Evolutionary conservation across 92 coral and sea anemone genomes (phyloP), one percentile per base, ranked within the genome.

Genomic region (Chrysogorgia sp.): DNA sequence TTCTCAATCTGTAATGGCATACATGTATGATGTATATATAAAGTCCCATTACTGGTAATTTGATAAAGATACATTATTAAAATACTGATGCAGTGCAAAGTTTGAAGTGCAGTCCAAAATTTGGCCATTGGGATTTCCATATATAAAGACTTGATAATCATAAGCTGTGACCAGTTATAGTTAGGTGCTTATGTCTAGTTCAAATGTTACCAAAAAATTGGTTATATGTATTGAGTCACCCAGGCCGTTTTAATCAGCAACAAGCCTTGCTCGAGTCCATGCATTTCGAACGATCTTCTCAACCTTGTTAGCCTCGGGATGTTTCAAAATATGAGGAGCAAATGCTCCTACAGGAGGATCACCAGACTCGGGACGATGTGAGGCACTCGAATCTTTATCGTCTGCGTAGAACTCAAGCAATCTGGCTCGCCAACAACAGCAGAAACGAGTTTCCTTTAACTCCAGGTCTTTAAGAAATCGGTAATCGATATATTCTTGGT

Each of bases 401-500:
- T 96, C 99, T 21, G 83, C 81, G 50, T 96, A 96, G 75, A 96
- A 87, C 84, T 96, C 99, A 58, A 96, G 77, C 58, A 71, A 90
- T 26, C 82, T 63, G 14, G 97, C 89, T 23, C 96, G 81, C 74
- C 99, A 96, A 82, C 93, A 96, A 70, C 99, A 96, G 58, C 91
- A 96, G 52, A 87, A 89, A 48, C 97, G 84, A 3, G 92, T 89
- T 21, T 85, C 83, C 83, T 96, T 96, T 68, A 96, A 71, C 70
- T 96, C 99, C 68, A 96, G 83, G 76, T 96, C 99, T 71, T 96
- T 96, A 86, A 96, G 82, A 88, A 96, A 96, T 35, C 99, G 87
- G 53, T 89, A 96, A 62, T 96, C 99, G 88, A 92, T 92, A 88
- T 96, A 96, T 80, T 96, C 99, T 56, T 72, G 79, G 65, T 33